These are phyloP conservation scores for Tamias sibiricus DNA, from an alignment of 2,113 vertebrate species.

Conservation along the genomic window DNA sequence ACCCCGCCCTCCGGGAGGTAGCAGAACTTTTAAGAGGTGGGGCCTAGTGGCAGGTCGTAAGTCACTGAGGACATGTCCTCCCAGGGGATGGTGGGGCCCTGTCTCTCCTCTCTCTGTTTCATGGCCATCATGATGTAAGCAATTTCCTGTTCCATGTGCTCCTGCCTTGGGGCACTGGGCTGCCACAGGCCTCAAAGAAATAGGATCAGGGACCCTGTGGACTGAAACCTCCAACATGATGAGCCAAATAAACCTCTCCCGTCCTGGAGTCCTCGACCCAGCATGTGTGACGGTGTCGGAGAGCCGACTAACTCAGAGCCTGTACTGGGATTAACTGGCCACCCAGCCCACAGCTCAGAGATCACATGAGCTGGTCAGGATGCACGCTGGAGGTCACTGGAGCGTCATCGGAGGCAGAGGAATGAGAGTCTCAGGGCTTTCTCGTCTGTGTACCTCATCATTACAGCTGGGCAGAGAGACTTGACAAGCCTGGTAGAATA, in stretches of 20 bases:
- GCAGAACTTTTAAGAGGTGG: not conserved
- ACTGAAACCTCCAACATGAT: too few relatives aligned
- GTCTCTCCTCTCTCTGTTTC: not conserved
- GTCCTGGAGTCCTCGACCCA: not conserved
- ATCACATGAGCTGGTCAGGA: too few relatives aligned
- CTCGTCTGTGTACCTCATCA: rapidly evolving
- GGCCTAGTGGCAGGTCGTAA: not conserved
- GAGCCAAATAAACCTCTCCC: too few relatives aligned
- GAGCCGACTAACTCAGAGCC: not conserved
- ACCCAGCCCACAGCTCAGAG: not conserved
- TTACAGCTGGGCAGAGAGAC: not conserved
- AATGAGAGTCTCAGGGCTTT: rapidly evolving
- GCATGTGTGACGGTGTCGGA: not conserved
- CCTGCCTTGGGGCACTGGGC: not conserved
- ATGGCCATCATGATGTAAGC: not conserved
- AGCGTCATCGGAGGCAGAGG: not conserved
- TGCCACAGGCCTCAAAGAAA: not conserved
- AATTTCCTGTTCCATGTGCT: not conserved
- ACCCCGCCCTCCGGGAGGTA: not conserved
- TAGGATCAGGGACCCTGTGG: not conserved
- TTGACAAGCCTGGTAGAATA: too few relatives aligned
- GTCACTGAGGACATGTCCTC: not conserved
- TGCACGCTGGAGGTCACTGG: rapidly evolving
- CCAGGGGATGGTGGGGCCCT: not conserved
- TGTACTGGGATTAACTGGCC: not conserved